Evolutionary conservation across 1,140 invertebrate genomes (phyloP), one percentile per base, ranked within the genome.

Genomic region (Chelonus insularis): DNA sequence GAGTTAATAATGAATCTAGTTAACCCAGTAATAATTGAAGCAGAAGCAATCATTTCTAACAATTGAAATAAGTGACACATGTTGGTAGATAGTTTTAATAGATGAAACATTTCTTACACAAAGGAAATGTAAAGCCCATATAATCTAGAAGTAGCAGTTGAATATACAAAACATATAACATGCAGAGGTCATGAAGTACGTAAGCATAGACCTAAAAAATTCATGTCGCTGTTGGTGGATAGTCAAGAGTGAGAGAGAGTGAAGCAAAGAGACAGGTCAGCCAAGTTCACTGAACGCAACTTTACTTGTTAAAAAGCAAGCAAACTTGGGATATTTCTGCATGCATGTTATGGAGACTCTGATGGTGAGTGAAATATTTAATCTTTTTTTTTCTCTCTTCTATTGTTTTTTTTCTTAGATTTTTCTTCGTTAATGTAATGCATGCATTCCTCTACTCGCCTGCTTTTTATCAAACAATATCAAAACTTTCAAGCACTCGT

Each of bases 231-330:
- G 43, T 50, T 29, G 25, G 25, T 29, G 25, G 25, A 29, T 29
- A 29, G 25, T 29, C 25, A 29, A 29, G 25, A 29, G 25, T 4
- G 25, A 29, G 25, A 29, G 54, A 25, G 54, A 50, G 37, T 4
- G 25, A 29, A 7, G 25, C 60, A 54, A 54, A 54, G 56, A 43
- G 60, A 62, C 48, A 62, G 60, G 54, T 62, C 60, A 62, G 60
- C 54, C 60, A 62, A 62, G 60, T 55, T 62, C 60, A 62, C 54
- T 54, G 60, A 62, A 62, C 60, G 60, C 52, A 57, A 25, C 34
- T 52, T 32, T 23, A 18, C 47, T 52, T 36, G 50, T 34, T 36
- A 14, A 52, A 32, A 6, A 34, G 12, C 18, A 52, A 52, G 29
- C 20, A 34, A 34, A 52, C 25, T 29, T 29, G 25, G 7, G 7